Base-by-base conservation (phyloP, 2,113 vertebrate genomes). In the Diglossa brunneiventris region DNA sequence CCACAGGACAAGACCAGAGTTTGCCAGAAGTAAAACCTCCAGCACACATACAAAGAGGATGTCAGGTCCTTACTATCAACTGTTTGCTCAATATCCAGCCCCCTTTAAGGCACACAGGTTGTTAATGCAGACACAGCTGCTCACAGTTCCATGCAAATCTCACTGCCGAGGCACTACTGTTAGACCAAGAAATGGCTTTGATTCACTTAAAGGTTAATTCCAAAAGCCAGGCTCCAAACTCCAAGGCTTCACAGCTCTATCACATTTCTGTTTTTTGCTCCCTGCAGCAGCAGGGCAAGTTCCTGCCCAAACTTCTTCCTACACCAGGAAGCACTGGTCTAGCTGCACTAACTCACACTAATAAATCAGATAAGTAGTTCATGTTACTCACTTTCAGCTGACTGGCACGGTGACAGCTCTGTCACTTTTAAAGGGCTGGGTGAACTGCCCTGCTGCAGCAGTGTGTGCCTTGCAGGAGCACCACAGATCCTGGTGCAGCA, bases 401-500 rank as follows among this genome's bases (percentile, higher is more conserved):
- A 56, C 64, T 76, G 75, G 62, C 37, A 66, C 2, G 0, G 15
- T 9, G 26, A 35, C 18, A 72, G 31, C 63, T 44, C 70, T 13
- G 1, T 53, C 50, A 35, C 53, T 74, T 47, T 18, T 33, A 39
- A 56, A 87, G 53, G 23, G 56, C 22, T 21, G 31, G 67, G 59
- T 33, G 44, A 62, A 52, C 49, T 9, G 61, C 58, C n/a, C 9
- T 5, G n/a, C 81, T 87, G 75, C 50, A 53, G 86, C 87, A 67
- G 22, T 3, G 1, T 18, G 2, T 56, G 59, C 41, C 78, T 37
- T 67, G 41, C 33, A 39, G 61, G 33, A 85, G 19, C 26, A 44
- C 53, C n/a, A 4, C 3, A 55, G 44, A 56, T 22, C 19, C 23
- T 5, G 11, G 21, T 7, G 28, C 49, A 75, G 62, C 1, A 0